Evolutionary conservation across 1,140 invertebrate species (phyloP).

Genomic region (Atta cephalotes): DNA sequence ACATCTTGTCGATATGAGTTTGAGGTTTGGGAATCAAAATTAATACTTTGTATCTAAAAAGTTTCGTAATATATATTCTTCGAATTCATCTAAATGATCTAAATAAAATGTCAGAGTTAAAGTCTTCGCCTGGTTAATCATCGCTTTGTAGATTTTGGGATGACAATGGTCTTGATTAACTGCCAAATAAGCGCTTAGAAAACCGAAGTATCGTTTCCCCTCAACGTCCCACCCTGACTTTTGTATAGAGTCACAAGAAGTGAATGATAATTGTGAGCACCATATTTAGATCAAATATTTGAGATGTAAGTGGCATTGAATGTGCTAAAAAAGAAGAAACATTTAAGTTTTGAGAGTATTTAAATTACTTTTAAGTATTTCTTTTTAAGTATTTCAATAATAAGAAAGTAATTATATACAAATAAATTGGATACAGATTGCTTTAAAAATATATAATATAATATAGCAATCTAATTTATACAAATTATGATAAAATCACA

Average conservation of each 20-base stretch:
- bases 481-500: neutral
- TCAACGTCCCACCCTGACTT: slow-evolving; percentile 99
- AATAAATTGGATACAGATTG: neutral
- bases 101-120: slow-evolving; percentile 95
- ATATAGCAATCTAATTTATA: neutral
- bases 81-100: slow-evolving; percentile 96
- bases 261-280: slow-evolving; percentile 99
- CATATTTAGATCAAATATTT: slow-evolving; percentile 94
- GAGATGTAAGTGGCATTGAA: slow-evolving; percentile 82
- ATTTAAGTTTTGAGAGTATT: neutral
- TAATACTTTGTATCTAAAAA: slow-evolving; percentile 90
- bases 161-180: slow-evolving; percentile 98
- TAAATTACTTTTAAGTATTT: neutral
- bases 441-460: neutral
- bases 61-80: slow-evolving; percentile 94
- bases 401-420: neutral
- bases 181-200: slow-evolving; percentile 98
- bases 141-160: slow-evolving; percentile 95
- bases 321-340: neutral
- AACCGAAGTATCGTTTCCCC: slow-evolving; percentile 97
- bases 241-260: slow-evolving; percentile 95
- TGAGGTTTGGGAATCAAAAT: neutral
- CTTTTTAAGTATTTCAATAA: neutral
- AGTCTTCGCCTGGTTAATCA: slow-evolving; percentile 90
- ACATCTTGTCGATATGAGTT: slow-evolving; percentile 22